A percentile compares a stretch with the other conserved stretches of the same genome.
Evolutionary conservation across 1,140 invertebrate genomes (phyloP).

Genomic region (Sarcophaga peregrina): DNA sequence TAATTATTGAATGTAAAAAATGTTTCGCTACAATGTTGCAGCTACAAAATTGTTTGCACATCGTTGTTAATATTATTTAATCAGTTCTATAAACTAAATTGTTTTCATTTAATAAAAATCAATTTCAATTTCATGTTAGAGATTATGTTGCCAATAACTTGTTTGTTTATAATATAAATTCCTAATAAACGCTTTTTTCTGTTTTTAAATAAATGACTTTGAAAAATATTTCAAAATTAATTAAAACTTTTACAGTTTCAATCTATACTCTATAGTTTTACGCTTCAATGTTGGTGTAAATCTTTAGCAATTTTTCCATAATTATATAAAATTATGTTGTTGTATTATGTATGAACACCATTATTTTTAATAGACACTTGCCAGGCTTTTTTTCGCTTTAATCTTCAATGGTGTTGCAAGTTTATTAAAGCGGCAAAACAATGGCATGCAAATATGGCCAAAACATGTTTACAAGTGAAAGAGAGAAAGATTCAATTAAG

Average conservation of each 20-base stretch:
- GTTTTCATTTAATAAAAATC: no score
- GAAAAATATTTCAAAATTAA: neutral
- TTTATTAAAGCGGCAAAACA: neutral
- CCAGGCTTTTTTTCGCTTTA: neutral
- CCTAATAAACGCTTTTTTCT: neutral
- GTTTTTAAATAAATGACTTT: neutral
- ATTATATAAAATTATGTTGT: slow-evolving; percentile 16
- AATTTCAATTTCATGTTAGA: no score
- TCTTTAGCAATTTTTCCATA: neutral
- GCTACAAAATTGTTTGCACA: no score
- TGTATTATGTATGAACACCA: slow-evolving; percentile 22
- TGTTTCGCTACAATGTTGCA: no score
- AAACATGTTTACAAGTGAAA: no score
- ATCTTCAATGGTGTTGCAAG: neutral
- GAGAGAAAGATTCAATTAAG: slow-evolving; percentile 7
- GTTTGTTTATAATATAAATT: neutral
- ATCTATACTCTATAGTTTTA: neutral
- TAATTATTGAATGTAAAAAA: no score
- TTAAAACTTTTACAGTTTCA: neutral
- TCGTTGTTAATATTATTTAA: no score
- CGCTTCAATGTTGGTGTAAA: neutral
- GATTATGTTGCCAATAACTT: neutral
- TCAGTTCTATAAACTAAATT: no score
- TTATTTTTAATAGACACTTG: neutral
- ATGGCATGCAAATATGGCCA: neutral